Evolutionary conservation across 1,140 invertebrate genomes (phyloP), one percentile per base, ranked within the genome.

Genomic region (Pteromalus puparum): DNA sequence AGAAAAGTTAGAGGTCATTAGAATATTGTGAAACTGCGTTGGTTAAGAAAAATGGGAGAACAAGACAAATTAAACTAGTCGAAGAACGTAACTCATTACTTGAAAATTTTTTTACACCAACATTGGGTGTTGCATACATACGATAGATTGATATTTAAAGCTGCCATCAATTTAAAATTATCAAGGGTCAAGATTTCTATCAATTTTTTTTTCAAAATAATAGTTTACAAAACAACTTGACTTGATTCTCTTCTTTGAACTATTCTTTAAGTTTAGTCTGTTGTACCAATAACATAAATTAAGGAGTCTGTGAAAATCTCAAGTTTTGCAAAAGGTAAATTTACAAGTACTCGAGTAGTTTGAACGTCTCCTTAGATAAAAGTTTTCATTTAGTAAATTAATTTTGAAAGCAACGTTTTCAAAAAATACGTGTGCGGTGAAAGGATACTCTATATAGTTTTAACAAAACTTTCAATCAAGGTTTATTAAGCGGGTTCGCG

Each of bases 291-390:
- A 75, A 79, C 18, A 26, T 81, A 6, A 86, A 78, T 78, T 28
- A 28, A 28, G 87, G 81, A 88, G 88, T 90, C 88, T 92, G 79
- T 76, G 86, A 90, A 90, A 91, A 92, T 91, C 30, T 34, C 89
- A 92, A 90, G 86, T 80, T 73, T 81, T 42, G n/a, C 78, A 83
- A 78, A 84, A 73, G 61, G 15, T 46, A 75, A 79, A 84, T 84
- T 84, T 76, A 5, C 42, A 77, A 78, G 78, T 84, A 84, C 80
- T 86, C 72, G 76, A 81, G 48, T 84, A 34, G 79, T 86, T 84
- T 84, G 12, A 80, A n/a, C 75, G 82, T 84, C 78, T 81, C 75
- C 75, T 84, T 81, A 83, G 82, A 26, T 83, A 53, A 82, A 80
- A 74, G 68, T 81, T 72, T 79, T 42, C 48, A 67, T 67, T 61